These are phyloP conservation scores for Amblyjoppa fuscipennis DNA, from an alignment of 2,888 invertebrate genomes.

Conservation along the genomic window DNA sequence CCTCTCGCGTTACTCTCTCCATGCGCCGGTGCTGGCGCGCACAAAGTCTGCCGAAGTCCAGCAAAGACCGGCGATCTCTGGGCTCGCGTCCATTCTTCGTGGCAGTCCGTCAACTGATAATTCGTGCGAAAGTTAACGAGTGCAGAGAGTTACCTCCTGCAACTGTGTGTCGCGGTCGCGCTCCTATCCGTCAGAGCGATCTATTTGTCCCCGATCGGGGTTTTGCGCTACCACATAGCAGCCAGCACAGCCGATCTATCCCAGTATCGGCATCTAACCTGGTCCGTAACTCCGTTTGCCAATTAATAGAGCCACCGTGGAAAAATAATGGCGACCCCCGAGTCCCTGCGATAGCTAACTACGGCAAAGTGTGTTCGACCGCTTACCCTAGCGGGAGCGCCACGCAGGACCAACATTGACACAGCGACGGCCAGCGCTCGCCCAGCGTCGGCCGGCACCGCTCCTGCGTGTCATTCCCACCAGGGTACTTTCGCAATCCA, in stretches of 20 bases:
- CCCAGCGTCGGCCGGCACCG: too few relatives aligned
- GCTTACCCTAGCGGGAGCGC: neutral
- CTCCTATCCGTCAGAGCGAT: constrained; percentile 58
- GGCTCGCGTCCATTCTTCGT: constrained; percentile 40
- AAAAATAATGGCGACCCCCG: constrained; percentile 36
- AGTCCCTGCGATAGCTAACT: neutral
- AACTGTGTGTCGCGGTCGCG: constrained; percentile 26
- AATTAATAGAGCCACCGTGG: constrained; percentile 57
- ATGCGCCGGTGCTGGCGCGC: neutral
- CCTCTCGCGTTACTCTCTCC: neutral
- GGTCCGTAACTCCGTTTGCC: constrained; percentile 55
- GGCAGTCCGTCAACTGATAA: constrained; percentile 60
- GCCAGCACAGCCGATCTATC: constrained; percentile 34
- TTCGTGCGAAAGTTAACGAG: constrained; percentile 61
- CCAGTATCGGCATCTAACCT: constrained; percentile 9
- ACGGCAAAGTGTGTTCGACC: neutral
- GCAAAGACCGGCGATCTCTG: constrained; percentile 18
- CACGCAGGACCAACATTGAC: neutral
- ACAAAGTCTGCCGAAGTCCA: constrained; percentile 33
- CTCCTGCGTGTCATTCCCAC: neutral
- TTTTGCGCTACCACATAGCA: constrained; percentile 17
- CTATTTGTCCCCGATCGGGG: constrained; percentile 64
- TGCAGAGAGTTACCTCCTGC: constrained; percentile 1
- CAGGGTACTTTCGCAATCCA: constrained; percentile 18
- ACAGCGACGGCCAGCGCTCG: neutral